Percentiles rank a stretch among this genome's conserved stretches.
Evolutionary conservation across 2,797 vertebrate genomes (phyloP).

Genomic region (Gambusia yucatana): DNA sequence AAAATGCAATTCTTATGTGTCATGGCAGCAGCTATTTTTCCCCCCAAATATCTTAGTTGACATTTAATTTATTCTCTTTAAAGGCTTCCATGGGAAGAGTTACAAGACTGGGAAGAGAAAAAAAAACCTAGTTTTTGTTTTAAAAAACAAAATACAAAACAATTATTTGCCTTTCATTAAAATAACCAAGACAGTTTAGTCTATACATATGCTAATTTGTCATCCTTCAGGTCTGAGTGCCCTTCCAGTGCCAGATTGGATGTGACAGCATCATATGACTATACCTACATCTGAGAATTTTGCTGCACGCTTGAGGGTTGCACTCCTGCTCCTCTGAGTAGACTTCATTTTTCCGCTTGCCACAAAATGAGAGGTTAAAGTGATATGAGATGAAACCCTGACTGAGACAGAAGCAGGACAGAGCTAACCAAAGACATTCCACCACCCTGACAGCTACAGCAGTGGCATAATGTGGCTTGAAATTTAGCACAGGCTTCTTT

Average conservation of each 20-base stretch:
- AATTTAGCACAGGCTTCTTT: conserved; percentile 58
- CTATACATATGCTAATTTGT: conserved; percentile 12
- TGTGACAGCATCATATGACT: conserved; percentile 35
- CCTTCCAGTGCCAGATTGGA: conserved; percentile 19
- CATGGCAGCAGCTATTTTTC: background rate
- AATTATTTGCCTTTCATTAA: conserved; percentile 10
- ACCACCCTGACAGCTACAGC: conserved; percentile 43
- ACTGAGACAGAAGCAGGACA: conserved; percentile 50
- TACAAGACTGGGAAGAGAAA: background rate
- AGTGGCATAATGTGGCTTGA: conserved; percentile 65
- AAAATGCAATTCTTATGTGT: conserved; percentile 1
- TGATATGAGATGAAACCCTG: conserved; percentile 52
- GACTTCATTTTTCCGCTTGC: conserved; percentile 31
- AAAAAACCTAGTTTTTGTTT: conserved; percentile 9
- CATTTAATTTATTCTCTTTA: background rate
- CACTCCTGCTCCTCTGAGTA: conserved; percentile 24
- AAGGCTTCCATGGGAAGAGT: background rate
- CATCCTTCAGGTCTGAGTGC: conserved; percentile 21
- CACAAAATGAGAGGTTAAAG: conserved; percentile 64
- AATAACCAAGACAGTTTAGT: conserved; percentile 5
- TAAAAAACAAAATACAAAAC: background rate
- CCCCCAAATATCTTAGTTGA: background rate
- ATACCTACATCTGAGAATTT: conserved; percentile 27
- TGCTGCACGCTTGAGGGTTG: conserved; percentile 22
- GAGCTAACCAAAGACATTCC: conserved; percentile 42